Conservation (phyloP, 2,113 vertebrate genomes). For the Perccottus glenii region DNA sequence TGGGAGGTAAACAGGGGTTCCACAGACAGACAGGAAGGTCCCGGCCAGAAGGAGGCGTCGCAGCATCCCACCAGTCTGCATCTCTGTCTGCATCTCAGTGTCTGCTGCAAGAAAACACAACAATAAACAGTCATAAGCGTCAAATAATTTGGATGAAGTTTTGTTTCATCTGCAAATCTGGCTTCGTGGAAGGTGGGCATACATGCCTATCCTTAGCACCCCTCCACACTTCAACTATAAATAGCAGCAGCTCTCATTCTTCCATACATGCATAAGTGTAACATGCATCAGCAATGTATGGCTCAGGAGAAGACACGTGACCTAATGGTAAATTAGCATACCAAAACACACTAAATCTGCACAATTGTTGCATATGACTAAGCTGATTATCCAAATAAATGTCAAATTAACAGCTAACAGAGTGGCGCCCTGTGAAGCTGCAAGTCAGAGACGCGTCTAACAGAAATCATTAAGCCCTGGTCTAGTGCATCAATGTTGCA, state of each 20-base stretch:
- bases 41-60: constrained; percentile 64
- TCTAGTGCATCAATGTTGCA: constrained; percentile 14
- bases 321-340: not conserved
- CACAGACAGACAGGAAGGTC: constrained; percentile 52
- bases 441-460: constrained; percentile 26
- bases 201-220: constrained; percentile 50
- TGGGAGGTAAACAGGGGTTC: constrained; percentile 49
- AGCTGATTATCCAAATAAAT: not conserved
- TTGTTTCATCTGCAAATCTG: constrained; percentile 41
- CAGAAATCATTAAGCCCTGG: constrained; percentile 12
- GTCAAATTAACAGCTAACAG: not conserved
- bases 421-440: constrained; percentile 36
- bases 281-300: not conserved
- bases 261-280: constrained; percentile 36
- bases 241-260: constrained; percentile 67
- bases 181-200: constrained; percentile 17
- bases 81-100: constrained; percentile 55
- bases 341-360: not conserved
- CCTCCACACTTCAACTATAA: constrained; percentile 70
- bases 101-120: constrained; percentile 33
- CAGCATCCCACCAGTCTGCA: constrained; percentile 57
- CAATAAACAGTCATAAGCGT: constrained; percentile 8
- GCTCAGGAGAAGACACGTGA: not conserved
- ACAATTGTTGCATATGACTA: constrained; percentile 19
- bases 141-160: constrained; percentile 33